Evolutionary conservation across 2,113 vertebrate species (phyloP).

Genomic region (Arenaria interpres): DNA sequence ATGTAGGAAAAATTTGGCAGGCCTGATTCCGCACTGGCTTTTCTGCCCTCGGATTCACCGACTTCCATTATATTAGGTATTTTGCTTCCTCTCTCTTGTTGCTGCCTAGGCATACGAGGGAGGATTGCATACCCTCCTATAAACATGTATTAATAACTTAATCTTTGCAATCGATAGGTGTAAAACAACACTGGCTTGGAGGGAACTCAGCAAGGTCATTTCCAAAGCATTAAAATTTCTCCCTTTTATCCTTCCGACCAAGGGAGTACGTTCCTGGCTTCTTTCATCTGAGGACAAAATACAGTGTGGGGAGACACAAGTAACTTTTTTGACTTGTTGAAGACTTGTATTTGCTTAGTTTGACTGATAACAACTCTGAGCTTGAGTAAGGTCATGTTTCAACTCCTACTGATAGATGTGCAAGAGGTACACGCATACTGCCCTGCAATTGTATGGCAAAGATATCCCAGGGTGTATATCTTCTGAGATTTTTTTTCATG

Average conservation of each 20-base stretch:
- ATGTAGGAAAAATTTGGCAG: background rate
- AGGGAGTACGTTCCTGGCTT: background rate
- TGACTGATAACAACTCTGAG: background rate
- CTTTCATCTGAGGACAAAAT: background rate
- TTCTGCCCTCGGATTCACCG: background rate
- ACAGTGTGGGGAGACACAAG: background rate
- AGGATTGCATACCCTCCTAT: background rate
- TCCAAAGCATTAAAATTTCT: background rate
- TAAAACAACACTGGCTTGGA: background rate
- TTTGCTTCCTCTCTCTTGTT: background rate
- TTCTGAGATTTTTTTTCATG: background rate
- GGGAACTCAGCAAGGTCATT: background rate
- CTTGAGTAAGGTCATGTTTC: background rate
- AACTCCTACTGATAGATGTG: background rate
- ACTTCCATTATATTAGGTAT: background rate
- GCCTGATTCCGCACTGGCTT: background rate
- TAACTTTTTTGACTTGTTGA: background rate
- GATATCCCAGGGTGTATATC: background rate
- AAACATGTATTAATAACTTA: background rate
- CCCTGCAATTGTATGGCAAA: background rate
- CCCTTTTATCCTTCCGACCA: background rate
- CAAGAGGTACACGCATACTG: background rate
- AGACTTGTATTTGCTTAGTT: background rate
- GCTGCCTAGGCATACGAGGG: background rate
- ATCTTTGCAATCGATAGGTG: background rate